Conservation (phyloP, 2,797 vertebrate genomes). For the Oreochromis mossambicus region DNA sequence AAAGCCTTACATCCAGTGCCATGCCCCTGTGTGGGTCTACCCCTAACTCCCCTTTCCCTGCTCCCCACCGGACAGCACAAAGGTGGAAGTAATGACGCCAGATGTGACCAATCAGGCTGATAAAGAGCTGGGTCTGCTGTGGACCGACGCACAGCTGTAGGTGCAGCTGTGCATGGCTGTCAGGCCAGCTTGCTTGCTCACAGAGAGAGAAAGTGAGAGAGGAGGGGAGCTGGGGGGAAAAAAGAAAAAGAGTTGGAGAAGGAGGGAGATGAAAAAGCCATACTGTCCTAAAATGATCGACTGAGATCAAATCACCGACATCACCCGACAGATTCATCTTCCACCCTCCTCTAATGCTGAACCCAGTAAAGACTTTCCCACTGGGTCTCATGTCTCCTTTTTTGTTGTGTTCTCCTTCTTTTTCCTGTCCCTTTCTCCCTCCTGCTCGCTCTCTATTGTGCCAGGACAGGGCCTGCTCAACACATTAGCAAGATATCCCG, state of each 20-base stretch:
- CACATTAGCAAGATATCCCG: constrained; percentile 62
- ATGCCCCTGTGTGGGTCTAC: not conserved
- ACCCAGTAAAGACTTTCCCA: not conserved
- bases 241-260: not conserved
- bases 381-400: not conserved
- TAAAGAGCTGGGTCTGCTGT: constrained; percentile 63
- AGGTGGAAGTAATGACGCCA: constrained; percentile 66
- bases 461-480: constrained; percentile 44
- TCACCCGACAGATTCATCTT: constrained; percentile 22
- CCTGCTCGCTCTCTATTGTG: not conserved
- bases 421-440: not conserved
- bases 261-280: not conserved
- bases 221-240: not conserved
- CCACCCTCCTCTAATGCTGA: constrained; percentile 7
- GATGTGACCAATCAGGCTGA: constrained; percentile 73
- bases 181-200: constrained; percentile 18
- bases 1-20: constrained; percentile 20
- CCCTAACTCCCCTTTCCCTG: not conserved
- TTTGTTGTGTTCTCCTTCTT: not conserved
- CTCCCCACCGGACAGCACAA: constrained; percentile 23
- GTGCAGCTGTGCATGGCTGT: constrained; percentile 68
- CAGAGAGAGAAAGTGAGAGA: not conserved
- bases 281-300: constrained; percentile 12
- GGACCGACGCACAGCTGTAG: constrained; percentile 64
- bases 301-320: constrained; percentile 25